Evolutionary conservation across 2,113 vertebrate species (phyloP), one percentile per base, ranked within the genome.

Genomic region (Ctenodactylus gundi): DNA sequence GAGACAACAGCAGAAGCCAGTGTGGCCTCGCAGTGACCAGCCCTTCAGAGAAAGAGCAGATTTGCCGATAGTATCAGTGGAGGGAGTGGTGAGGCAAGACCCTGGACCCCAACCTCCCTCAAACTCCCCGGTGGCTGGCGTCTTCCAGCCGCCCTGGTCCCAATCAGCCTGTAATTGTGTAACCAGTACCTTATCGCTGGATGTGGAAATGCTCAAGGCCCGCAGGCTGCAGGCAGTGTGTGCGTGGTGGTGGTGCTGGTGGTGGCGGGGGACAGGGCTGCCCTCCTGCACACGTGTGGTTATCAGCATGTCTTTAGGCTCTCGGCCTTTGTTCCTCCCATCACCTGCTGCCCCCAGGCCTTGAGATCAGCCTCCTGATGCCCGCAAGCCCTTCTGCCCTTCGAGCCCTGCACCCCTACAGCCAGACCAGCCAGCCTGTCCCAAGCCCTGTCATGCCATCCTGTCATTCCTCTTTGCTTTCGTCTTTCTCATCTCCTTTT

Each of bases 291-390:
- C 18, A n/a, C 51, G 29, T 51, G 76, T 60, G 36, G 70, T 90
- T 41, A 80, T 64, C 73, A 1, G 27, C 49, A 39, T 53, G 75
- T 39, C 60, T 55, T 68, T 68, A 12, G 53, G 77, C 51, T 10
- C 68, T 41, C 60, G 11, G 88, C 46, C 93, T 94, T 91, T 94
- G 93, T 81, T 94, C 88, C 86, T 87, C 84, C 91, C 75, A 15
- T 55, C 70, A 53, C 82, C 23, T 46, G 53, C 72, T 10, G 17
- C 53, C 55, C 13, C 6, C 72, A 18, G 21, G 46, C 58, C 82
- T 84, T 58, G 58, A 39, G 44, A 23, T 53, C 14, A 36, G 57
- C 44, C 49, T 44, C 31, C 4, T 11, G 21, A 60, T 41, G 31
- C 90, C 70, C 57, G 49, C 31, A 2, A 72, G 77, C 86, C n/a